Conservation (phyloP, 1,140 invertebrate genomes). For the Drosophila lini region DNA sequence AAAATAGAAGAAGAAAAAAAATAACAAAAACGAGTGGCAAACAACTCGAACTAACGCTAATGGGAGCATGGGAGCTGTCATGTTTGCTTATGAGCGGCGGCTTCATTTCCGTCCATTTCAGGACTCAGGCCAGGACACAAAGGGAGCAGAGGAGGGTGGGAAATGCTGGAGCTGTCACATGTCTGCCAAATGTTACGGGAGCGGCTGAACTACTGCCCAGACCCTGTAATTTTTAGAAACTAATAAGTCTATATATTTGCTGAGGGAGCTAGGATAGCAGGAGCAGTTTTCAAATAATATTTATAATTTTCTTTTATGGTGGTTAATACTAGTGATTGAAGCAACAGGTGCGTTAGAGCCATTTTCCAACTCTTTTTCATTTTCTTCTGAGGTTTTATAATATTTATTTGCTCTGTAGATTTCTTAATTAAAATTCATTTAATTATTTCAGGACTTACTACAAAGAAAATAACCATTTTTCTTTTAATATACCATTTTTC, state of each 20-base stretch:
- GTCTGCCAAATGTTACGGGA: conserved; percentile 39
- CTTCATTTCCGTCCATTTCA: conserved; percentile 57
- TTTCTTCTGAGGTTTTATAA: not conserved
- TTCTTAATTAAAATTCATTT: not conserved
- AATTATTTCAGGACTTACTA: not conserved
- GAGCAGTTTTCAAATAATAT: not conserved
- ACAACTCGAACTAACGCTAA: conserved; percentile 58
- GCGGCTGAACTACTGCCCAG: conserved; percentile 8
- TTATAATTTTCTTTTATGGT: not conserved
- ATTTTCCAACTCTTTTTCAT: not conserved
- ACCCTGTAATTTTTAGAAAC: conserved; percentile 6
- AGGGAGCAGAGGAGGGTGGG: conserved; percentile 15
- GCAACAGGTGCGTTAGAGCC: not conserved
- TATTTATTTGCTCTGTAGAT: not conserved
- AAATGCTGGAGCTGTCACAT: conserved; percentile 63
- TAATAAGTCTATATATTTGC: not conserved
- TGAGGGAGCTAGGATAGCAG: not conserved
- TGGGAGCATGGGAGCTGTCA: conserved; percentile 72
- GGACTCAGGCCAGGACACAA: conserved; percentile 22
- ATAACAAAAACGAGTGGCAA: conserved; percentile 22
- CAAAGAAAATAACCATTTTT: no score
- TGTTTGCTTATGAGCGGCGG: conserved; percentile 71
- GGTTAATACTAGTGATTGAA: not conserved
- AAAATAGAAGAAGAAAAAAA: not conserved
- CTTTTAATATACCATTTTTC: no score